These are phyloP conservation scores for Drosophila lutescens DNA, from an alignment of 2,888 invertebrate genomes.

Conservation along the genomic window DNA sequence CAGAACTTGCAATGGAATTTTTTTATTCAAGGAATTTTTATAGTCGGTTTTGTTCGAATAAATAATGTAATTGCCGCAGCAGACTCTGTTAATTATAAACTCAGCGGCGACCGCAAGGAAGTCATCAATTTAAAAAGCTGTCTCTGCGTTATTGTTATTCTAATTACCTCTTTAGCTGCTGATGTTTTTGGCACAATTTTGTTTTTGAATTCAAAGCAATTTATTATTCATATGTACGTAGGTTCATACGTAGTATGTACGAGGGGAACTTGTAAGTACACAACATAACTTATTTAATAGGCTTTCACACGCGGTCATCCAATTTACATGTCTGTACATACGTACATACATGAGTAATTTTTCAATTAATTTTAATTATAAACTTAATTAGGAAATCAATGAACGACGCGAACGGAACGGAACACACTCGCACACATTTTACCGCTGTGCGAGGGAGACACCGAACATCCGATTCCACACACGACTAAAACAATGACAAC, in stretches of 20 bases:
- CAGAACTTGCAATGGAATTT: constrained; percentile 62
- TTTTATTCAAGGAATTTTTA: constrained; percentile 61
- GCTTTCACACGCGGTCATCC: constrained; percentile 50
- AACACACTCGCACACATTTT: constrained; percentile 70
- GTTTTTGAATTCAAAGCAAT: constrained; percentile 60
- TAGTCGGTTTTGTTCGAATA: constrained; percentile 56
- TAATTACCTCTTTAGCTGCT: constrained; percentile 58
- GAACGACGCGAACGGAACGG: constrained; percentile 69
- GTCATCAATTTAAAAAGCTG: constrained; percentile 68
- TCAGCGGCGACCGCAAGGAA: constrained; percentile 61
- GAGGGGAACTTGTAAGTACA: constrained; percentile 30
- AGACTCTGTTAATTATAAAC: constrained; percentile 50
- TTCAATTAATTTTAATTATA: constrained; percentile 84
- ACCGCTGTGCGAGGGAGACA: constrained; percentile 66
- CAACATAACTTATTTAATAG: constrained; percentile 53
- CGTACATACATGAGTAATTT: constrained; percentile 76
- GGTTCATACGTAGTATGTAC: not conserved
- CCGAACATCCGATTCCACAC: constrained; percentile 37
- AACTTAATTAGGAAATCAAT: constrained; percentile 84
- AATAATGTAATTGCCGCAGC: constrained; percentile 16
- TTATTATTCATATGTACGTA: constrained; percentile 20
- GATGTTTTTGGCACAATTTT: constrained; percentile 65
- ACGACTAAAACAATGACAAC: constrained; percentile 72
- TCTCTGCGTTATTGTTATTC: constrained; percentile 53
- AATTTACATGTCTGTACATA: constrained; percentile 53